A percentile compares a stretch with the other conserved stretches of the same genome.
Conservation (phyloP, 2,113 vertebrate species). For the Triplophysa tibetana region DNA sequence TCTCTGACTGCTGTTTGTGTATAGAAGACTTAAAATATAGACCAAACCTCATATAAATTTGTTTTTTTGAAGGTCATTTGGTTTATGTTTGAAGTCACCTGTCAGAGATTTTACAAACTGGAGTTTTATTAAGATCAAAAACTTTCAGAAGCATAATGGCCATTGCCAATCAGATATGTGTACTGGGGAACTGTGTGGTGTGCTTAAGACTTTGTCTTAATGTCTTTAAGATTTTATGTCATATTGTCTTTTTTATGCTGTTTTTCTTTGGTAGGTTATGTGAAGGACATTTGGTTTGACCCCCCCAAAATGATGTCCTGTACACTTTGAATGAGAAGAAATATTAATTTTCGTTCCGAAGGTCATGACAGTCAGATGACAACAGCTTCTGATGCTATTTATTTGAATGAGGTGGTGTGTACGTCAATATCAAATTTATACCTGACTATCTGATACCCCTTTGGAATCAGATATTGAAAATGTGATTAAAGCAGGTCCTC, state of each 20-base stretch:
- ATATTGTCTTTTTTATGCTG: neutral
- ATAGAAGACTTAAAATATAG: no score
- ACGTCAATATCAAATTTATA: slow-evolving; percentile 47
- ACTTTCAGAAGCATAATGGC: no score
- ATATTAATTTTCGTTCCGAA: slow-evolving; percentile 24
- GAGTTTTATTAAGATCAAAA: no score
- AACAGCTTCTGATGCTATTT: slow-evolving; percentile 20
- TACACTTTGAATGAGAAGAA: neutral
- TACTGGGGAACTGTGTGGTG: no score
- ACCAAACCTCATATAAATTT: no score
- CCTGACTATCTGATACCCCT: neutral
- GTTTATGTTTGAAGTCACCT: no score
- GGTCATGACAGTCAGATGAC: slow-evolving; percentile 11
- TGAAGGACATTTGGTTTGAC: neutral
- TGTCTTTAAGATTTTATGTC: slow-evolving; percentile 1
- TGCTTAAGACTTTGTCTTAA: no score
- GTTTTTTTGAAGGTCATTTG: no score
- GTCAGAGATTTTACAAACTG: no score
- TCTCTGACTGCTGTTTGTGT: no score
- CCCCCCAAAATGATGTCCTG: slow-evolving; percentile 4
- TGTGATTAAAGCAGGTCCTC: neutral
- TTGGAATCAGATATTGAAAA: neutral
- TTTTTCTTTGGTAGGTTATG: neutral
- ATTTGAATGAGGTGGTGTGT: slow-evolving; percentile 5
- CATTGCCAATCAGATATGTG: no score